These are phyloP conservation scores for Tachystola acroxantha DNA, from an alignment of 2,888 invertebrate genomes.

Conservation along the genomic window DNA sequence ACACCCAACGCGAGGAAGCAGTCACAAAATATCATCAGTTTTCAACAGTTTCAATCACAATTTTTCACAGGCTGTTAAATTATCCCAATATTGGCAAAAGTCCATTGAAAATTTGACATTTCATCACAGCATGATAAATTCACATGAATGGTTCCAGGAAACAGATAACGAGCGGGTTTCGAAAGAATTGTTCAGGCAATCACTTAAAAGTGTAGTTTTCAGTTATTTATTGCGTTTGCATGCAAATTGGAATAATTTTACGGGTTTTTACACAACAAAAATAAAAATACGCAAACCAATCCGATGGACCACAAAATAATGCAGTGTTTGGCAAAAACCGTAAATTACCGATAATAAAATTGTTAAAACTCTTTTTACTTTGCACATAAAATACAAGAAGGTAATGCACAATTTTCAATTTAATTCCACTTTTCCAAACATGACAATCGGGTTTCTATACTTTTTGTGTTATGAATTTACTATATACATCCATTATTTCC, in stretches of 20 bases:
- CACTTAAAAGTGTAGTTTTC: slow-evolving; percentile 1
- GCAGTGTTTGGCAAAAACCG: slow-evolving; percentile 7
- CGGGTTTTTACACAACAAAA: slow-evolving; percentile 25
- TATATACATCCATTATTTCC: no score
- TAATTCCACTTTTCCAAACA: no score
- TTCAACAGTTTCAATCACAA: slow-evolving; percentile 39
- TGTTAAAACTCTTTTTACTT: no score
- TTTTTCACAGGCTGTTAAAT: slow-evolving; percentile 45
- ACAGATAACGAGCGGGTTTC: neutral
- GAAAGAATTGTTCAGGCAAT: neutral
- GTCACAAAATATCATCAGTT: slow-evolving; percentile 34
- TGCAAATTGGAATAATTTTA: slow-evolving; percentile 12
- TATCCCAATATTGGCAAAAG: slow-evolving; percentile 58
- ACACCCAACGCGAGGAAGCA: neutral
- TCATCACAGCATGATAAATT: slow-evolving; percentile 45
- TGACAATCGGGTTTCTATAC: no score
- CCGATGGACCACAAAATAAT: slow-evolving; percentile 19
- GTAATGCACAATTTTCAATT: no score
- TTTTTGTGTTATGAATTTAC: no score
- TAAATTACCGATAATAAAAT: no score
- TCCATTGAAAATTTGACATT: slow-evolving; percentile 72
- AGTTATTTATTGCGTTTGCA: slow-evolving; percentile 1
- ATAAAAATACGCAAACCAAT: slow-evolving; percentile 30
- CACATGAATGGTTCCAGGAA: slow-evolving; percentile 6
- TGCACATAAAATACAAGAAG: no score